phyloP scores from a whole-genome alignment of 2,113 vertebrate species.

The Athene noctua region DNA sequence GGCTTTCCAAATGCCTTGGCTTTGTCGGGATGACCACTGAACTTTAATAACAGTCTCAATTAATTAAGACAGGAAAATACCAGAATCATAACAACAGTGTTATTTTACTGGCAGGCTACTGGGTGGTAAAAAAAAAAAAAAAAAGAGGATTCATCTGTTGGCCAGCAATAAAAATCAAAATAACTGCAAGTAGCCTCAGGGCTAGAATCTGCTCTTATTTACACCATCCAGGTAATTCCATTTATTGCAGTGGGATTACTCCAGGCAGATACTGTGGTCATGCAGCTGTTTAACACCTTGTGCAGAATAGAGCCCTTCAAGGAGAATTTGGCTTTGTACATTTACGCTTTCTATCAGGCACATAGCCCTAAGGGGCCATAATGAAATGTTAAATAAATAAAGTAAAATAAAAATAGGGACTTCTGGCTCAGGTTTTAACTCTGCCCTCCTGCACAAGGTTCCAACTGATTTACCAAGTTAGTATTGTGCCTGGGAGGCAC shows the following conservation, averaged over 20 bases:
- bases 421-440: conserved; percentile 17
- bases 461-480: conserved; percentile 11
- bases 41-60: not conserved
- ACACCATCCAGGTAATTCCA: conserved; percentile 46
- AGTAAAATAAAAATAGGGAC: conserved; percentile 18
- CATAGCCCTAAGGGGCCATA: not conserved
- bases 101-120: not conserved
- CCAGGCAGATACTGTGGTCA: conserved; percentile 5
- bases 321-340: not conserved
- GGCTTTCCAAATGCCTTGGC: not conserved
- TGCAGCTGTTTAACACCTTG: conserved; percentile 13
- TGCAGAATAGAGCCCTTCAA: conserved; percentile 22
- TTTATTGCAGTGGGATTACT: conserved; percentile 34
- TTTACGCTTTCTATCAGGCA: not conserved
- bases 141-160: not conserved
- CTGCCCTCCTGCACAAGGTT: not conserved
- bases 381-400: conserved; percentile 31
- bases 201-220: conserved; percentile 46
- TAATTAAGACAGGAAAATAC: conserved; percentile 6
- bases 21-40: not conserved
- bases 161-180: conserved; percentile 27
- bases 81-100: not conserved
- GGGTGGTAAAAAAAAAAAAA: not conserved
- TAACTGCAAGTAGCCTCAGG: not conserved
- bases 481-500: not conserved